phyloP scores from a whole-genome alignment of 2,888 invertebrate genomes.

The Gari tellinella region DNA sequence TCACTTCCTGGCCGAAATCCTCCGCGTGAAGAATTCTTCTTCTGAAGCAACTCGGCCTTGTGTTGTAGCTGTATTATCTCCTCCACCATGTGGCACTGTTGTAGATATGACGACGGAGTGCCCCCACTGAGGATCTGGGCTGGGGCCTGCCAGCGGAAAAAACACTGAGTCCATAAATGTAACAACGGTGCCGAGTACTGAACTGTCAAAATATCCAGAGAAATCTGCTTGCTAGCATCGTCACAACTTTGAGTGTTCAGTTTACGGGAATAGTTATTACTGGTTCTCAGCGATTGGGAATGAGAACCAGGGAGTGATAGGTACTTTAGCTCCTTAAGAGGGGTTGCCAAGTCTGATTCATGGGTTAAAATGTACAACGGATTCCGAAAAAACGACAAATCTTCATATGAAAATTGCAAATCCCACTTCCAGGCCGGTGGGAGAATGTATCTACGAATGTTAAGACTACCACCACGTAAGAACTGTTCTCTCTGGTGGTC shows the following conservation, averaged over 20 bases:
- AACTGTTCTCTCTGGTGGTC: constrained; percentile 91
- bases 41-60: constrained; percentile 62
- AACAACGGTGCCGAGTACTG: constrained; percentile 59
- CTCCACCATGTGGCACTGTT: constrained; percentile 83
- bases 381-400: constrained; percentile 93
- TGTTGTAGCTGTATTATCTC: constrained; percentile 83
- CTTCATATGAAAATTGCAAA: constrained; percentile 93
- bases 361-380: constrained; percentile 87
- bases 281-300: constrained; percentile 35
- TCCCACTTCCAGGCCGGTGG: constrained; percentile 93
- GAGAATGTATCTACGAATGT: constrained; percentile 60
- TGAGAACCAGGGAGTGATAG: constrained; percentile 31
- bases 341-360: constrained; percentile 49
- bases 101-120: constrained; percentile 82
- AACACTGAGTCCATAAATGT: constrained; percentile 94
- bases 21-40: constrained; percentile 33
- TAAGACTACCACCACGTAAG: constrained; percentile 57
- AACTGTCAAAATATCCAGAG: constrained; percentile 59
- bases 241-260: constrained; percentile 37
- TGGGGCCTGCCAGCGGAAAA: constrained; percentile 94
- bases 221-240: constrained; percentile 32
- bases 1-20: constrained; percentile 70
- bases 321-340: constrained; percentile 39
- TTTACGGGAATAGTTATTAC: constrained; percentile 27
- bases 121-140: constrained; percentile 92